Conservation (phyloP, 2,797 vertebrate genomes). For the Iguana delicatissima region DNA sequence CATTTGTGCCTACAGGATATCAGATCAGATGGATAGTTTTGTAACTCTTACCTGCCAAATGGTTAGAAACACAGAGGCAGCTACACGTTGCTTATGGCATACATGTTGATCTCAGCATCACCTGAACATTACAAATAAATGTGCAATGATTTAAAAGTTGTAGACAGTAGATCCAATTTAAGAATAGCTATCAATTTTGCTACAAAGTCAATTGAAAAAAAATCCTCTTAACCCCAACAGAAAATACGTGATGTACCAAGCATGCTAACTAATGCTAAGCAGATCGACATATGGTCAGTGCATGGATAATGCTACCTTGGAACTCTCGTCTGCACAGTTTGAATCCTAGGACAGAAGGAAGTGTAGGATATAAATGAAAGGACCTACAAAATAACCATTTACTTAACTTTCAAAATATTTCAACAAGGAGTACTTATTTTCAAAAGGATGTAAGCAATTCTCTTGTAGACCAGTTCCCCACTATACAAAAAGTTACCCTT, state of each 20-base stretch:
- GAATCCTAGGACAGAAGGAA: no score
- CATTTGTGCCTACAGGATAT: no score
- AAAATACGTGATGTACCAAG: not conserved
- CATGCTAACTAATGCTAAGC: not conserved
- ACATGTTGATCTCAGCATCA: not conserved
- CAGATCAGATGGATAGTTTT: not conserved
- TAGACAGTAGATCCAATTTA: not conserved
- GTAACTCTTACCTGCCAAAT: not conserved
- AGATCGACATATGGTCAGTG: not conserved
- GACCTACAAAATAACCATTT: not conserved
- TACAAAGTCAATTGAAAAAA: not conserved
- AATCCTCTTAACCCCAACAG: not conserved
- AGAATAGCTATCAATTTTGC: not conserved
- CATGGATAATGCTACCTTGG: not conserved
- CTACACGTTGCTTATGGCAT: not conserved
- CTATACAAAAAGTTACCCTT: not conserved
- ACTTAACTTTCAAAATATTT: not conserved
- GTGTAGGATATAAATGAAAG: not conserved
- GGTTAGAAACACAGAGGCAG: no score
- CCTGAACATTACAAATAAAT: not conserved
- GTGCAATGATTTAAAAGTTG: not conserved
- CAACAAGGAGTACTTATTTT: not conserved
- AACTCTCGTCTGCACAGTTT: not conserved
- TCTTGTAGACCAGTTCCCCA: not conserved
- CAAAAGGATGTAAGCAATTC: not conserved